Evolutionary conservation across 2,113 vertebrate species (phyloP), one percentile per base, ranked within the genome.

Genomic region (Ceyx melanurus): DNA sequence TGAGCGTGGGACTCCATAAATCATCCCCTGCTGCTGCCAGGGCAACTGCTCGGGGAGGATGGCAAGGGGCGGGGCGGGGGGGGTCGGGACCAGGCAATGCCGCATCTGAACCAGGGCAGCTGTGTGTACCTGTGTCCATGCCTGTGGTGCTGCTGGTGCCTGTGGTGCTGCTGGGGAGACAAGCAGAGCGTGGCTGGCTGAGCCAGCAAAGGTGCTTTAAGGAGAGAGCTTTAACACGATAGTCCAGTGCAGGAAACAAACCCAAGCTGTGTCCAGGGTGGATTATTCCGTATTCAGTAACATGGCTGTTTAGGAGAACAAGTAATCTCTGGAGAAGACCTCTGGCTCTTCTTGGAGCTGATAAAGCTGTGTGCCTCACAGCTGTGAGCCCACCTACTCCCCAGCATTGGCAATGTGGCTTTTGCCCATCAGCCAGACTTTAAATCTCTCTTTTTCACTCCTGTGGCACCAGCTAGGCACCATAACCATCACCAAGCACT

Each of bases 281-380:
- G 77, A 94, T 96, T 87, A 95, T 68, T 58, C 83, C 8, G 6
- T 96, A 89, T 91, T 94, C 94, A 74, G 94, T 93, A 95, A 95
- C 91, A 92, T 0, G 64, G 78, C 37, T 90, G 77, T 89, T 90
- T 9, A 82, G 77, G 62, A 94, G 93, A 96, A 92, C 84, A 87
- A 79, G 74, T 93, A 89, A 95, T 96, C 94, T 87, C 93, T 76
- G 70, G 70, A 90, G 94, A 94, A 96, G 92, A 84, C 83, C 83
- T 82, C 66, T 0, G 15, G 77, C 89, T 94, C 92, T 85, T 81
- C 89, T 84, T 77, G 6, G 0, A 94, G 88, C 93, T 85, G 74
- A 92, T 87, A 96, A 94, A 92, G 83, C 81, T 61, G 3, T 14
- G 65, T 65, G 37, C 37, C 37, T 37, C 37, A 51, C 2, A 3